phyloP scores from a whole-genome alignment of 1,140 invertebrate species.

The Leguminivora glycinivorella region DNA sequence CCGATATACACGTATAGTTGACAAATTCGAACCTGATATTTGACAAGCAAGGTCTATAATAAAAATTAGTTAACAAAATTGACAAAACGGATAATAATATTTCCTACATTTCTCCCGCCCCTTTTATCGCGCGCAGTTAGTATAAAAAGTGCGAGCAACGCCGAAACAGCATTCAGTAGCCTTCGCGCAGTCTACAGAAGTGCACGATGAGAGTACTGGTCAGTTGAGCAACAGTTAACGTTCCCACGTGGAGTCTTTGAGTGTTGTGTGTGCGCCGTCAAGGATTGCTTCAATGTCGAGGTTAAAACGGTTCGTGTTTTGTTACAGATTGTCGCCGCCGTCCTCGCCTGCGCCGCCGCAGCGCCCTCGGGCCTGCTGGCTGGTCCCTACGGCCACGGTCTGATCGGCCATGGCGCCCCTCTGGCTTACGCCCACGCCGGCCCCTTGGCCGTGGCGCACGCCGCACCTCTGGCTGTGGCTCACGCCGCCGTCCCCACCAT shows the following conservation, averaged over 20 bases:
- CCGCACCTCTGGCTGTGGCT: conserved; percentile 49
- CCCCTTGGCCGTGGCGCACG: conserved; percentile 42
- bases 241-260: background rate
- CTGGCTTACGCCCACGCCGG: conserved; percentile 26
- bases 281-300: conserved; percentile 2
- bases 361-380: conserved; percentile 65
- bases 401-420: conserved; percentile 38
- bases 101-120: conserved; percentile 28
- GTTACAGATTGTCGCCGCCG: conserved; percentile 63
- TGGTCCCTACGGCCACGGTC: conserved; percentile 54
- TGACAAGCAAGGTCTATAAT: background rate
- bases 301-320: conserved; percentile 42
- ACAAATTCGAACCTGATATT: background rate
- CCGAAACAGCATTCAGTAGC: conserved; percentile 27
- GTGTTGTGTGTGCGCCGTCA: conserved; percentile 1
- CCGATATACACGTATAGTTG: too few relatives aligned
- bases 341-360: conserved; percentile 60
- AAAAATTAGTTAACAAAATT: conserved; percentile 18
- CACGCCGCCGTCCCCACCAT: conserved; percentile 29
- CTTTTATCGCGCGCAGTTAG: background rate
- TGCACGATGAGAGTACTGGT: conserved; percentile 26
- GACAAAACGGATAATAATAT: conserved; percentile 51
- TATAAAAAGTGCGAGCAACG: background rate
- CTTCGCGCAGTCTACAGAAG: conserved; percentile 28
- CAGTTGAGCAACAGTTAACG: conserved; percentile 7